Evolutionary conservation across 2,113 vertebrate species (phyloP).

Genomic region (Oncorhynchus mykiss): DNA sequence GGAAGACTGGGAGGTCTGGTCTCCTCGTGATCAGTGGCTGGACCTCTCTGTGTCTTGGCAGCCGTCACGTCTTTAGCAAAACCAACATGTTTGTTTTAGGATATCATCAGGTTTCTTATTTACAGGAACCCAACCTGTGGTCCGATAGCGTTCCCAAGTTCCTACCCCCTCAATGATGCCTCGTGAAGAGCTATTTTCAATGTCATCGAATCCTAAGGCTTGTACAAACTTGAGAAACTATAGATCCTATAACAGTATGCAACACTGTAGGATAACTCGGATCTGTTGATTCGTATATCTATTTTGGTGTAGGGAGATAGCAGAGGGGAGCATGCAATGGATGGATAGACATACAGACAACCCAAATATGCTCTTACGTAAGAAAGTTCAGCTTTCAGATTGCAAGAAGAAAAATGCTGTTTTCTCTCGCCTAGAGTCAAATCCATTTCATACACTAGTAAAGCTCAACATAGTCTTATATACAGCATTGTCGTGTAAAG

Average conservation of each 20-base stretch:
- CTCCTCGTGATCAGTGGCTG: slow-evolving; percentile 11
- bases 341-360: background rate
- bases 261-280: background rate
- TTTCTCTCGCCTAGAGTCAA: background rate
- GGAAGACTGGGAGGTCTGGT: slow-evolving; percentile 25
- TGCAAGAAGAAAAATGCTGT: background rate
- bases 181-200: slow-evolving; percentile 2
- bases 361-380: background rate
- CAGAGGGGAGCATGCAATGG: background rate
- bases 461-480: background rate
- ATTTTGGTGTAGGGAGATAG: background rate
- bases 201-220: background rate
- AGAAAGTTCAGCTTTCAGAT: background rate
- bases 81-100: slow-evolving; percentile 21
- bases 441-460: background rate
- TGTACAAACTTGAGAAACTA: background rate
- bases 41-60: slow-evolving; percentile 16
- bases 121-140: slow-evolving; percentile 11
- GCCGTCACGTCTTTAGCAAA: slow-evolving; percentile 12
- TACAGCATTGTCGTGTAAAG: background rate
- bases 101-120: slow-evolving; percentile 11
- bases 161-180: background rate
- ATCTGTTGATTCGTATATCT: background rate
- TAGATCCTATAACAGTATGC: background rate
- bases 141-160: background rate